Evolutionary conservation across 2,797 vertebrate species (phyloP).

Genomic region (Gambelia wislizenii): DNA sequence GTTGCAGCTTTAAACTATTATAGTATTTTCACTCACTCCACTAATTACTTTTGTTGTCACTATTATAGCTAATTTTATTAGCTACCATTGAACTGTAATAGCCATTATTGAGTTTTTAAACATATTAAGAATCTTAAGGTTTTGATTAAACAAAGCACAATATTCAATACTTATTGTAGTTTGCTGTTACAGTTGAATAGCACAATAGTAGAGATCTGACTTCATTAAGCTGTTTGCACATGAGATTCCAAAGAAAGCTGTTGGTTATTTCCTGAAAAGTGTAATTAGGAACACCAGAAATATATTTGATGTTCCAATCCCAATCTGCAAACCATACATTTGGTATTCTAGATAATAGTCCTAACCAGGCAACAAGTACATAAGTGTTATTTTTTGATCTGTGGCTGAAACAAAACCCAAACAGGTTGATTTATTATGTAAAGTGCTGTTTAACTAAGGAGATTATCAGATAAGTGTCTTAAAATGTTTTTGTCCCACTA

Average conservation of each 20-base stretch:
- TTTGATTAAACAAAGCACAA: slow-evolving; percentile 26
- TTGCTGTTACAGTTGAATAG: neutral
- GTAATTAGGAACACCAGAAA: neutral
- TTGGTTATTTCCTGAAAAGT: neutral
- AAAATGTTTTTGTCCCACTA: too few relatives aligned
- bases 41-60: slow-evolving; percentile 32
- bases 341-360: neutral
- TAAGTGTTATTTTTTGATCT: neutral
- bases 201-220: neutral
- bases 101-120: slow-evolving; percentile 33
- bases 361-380: neutral
- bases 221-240: slow-evolving; percentile 27
- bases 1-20: slow-evolving; percentile 5
- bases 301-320: neutral
- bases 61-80: slow-evolving; percentile 40
- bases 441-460: neutral
- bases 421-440: neutral
- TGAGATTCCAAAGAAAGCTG: neutral
- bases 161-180: slow-evolving; percentile 29
- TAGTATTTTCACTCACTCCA: slow-evolving; percentile 9
- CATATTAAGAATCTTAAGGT: slow-evolving; percentile 31
- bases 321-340: neutral
- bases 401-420: too few relatives aligned
- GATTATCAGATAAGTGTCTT: too few relatives aligned
- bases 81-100: slow-evolving; percentile 30